Evolutionary conservation across 1,140 invertebrate genomes (phyloP).

Genomic region (Drosophila pruinosa): DNA sequence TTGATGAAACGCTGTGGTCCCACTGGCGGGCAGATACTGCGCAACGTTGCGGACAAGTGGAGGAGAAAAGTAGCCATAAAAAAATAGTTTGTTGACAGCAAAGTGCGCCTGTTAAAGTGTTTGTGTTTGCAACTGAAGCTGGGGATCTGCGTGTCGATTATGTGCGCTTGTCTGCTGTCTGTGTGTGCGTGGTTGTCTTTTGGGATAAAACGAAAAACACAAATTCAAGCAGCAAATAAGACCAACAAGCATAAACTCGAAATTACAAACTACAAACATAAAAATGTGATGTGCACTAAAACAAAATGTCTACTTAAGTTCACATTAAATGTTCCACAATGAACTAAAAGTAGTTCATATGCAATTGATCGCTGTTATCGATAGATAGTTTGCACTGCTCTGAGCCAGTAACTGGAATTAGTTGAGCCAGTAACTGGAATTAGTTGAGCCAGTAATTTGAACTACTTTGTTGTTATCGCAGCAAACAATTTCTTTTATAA

Average conservation of each 20-base stretch:
- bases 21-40: constrained; percentile 67
- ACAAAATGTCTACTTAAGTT: background rate
- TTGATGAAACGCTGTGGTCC: constrained; percentile 70
- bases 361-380: background rate
- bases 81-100: constrained; percentile 63
- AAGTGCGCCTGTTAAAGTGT: constrained; percentile 40
- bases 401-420: too few species aligned
- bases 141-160: constrained; percentile 18
- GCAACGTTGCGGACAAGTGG: constrained; percentile 5
- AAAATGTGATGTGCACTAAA: constrained; percentile 2
- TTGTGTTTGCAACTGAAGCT: background rate
- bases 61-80: constrained; percentile 43
- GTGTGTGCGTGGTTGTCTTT: constrained; percentile 12
- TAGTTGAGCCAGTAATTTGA: too few species aligned
- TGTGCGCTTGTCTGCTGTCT: too few species aligned
- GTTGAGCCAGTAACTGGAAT: too few species aligned
- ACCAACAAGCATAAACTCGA: constrained; percentile 41
- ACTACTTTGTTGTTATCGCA: too few species aligned
- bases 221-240: constrained; percentile 41
- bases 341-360: background rate
- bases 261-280: constrained; percentile 2
- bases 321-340: background rate
- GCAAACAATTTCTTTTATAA: too few species aligned
- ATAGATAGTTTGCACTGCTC: background rate
- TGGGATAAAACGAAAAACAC: constrained; percentile 36